Conservation (phyloP, 2,797 vertebrate species). For the Epinephelus malabaricus region DNA sequence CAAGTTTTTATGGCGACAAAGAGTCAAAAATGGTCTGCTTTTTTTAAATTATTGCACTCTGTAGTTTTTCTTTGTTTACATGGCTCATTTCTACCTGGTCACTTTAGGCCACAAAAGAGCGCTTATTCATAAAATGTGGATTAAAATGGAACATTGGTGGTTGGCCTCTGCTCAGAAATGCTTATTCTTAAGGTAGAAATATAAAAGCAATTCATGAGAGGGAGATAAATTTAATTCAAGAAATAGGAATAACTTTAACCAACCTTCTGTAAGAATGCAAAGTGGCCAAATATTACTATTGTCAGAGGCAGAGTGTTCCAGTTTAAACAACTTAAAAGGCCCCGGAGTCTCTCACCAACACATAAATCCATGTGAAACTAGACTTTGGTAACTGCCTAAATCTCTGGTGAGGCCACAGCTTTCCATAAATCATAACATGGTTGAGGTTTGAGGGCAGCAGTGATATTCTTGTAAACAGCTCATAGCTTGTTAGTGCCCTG, state of each 20-base stretch:
- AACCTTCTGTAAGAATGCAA: conserved; percentile 39
- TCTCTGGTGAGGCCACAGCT: conserved; percentile 68
- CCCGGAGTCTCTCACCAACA: conserved; percentile 44
- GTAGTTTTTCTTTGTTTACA: conserved; percentile 5
- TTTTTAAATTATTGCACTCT: neutral
- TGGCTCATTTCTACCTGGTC: neutral
- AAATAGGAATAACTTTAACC: conserved; percentile 23
- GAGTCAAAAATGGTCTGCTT: conserved; percentile 11
- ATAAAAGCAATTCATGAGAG: conserved; percentile 13
- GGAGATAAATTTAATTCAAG: conserved; percentile 26
- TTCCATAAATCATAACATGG: conserved; percentile 75
- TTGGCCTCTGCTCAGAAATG: conserved; percentile 5
- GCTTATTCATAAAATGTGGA: neutral
- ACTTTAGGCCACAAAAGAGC: conserved; percentile 14
- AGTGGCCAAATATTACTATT: conserved; percentile 48
- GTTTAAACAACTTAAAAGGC: conserved; percentile 67
- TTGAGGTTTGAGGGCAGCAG: conserved; percentile 68
- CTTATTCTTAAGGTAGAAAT: neutral
- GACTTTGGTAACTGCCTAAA: conserved; percentile 71
- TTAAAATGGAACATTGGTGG: conserved; percentile 7
- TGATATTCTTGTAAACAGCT: conserved; percentile 72
- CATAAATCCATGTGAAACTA: conserved; percentile 73
- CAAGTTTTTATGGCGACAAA: conserved; percentile 20
- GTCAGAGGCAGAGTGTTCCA: conserved; percentile 48
- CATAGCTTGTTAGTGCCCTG: conserved; percentile 57